These are phyloP conservation scores for Calliopsis andreniformis DNA, from an alignment of 1,140 invertebrate species.

Conservation along the genomic window DNA sequence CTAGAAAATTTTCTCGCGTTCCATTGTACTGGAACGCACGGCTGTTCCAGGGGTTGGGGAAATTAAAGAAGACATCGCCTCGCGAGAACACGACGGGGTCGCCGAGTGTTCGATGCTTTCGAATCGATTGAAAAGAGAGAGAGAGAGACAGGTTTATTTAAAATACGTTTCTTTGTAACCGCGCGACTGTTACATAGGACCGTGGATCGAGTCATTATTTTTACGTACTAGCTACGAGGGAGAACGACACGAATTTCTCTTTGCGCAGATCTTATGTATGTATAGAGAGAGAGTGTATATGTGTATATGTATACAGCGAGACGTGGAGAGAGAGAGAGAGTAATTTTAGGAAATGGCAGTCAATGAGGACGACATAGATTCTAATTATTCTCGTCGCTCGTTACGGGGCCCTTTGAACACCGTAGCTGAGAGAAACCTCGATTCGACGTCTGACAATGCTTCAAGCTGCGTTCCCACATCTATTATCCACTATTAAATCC, in stretches of 20 bases:
- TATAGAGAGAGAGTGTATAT: background rate
- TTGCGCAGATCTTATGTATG: background rate
- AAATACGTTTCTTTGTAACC: conserved; percentile 2
- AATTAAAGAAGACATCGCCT: conserved; percentile 2
- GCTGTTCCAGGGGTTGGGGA: too few relatives aligned
- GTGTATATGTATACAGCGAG: background rate
- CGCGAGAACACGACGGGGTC: conserved; percentile 11
- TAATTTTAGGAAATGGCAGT: conserved; percentile 28
- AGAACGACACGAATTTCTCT: background rate
- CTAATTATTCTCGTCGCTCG: conserved; percentile 24
- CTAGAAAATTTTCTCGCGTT: too few relatives aligned
- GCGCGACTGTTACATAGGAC: background rate
- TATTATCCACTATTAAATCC: too few relatives aligned
- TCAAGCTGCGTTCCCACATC: background rate
- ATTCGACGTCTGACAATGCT: too few relatives aligned
- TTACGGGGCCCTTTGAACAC: conserved; percentile 7
- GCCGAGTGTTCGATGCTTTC: conserved; percentile 9
- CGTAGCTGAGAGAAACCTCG: background rate
- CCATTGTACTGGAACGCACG: too few relatives aligned
- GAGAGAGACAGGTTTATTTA: conserved; percentile 17
- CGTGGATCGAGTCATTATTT: conserved; percentile 38
- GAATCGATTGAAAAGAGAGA: conserved; percentile 10
- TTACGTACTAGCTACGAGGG: conserved; percentile 8
- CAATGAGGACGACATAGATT: conserved; percentile 24
- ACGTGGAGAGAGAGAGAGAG: background rate